Conservation (phyloP, 2,797 vertebrate species). For the Tauraco hartlaubi region DNA sequence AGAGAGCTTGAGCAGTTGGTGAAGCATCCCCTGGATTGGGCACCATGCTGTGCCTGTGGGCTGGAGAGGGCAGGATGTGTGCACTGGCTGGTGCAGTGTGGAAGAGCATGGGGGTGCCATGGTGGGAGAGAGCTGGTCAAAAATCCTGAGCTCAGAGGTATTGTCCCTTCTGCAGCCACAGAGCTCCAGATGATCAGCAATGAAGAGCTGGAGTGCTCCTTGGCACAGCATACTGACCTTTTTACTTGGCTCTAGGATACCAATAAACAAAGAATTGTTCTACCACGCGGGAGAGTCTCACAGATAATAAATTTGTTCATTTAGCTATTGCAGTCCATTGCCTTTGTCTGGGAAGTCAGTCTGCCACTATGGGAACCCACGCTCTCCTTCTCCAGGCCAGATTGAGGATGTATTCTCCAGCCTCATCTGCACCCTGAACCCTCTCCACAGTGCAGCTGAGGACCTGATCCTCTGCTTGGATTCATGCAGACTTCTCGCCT, state of each 20-base stretch:
- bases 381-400: neutral
- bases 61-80: neutral
- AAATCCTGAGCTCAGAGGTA: accelerated
- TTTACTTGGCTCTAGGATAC: neutral
- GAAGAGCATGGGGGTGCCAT: neutral
- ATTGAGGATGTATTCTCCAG: neutral
- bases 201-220: neutral
- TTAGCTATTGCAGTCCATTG: neutral
- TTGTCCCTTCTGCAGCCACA: neutral
- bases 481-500: neutral
- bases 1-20: accelerated
- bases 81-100: neutral
- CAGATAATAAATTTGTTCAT: neutral
- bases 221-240: neutral
- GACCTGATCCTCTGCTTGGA: neutral
- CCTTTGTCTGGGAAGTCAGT: neutral
- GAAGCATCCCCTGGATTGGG: neutral
- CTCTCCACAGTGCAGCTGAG: neutral
- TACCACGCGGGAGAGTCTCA: neutral
- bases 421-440: neutral
- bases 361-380: neutral
- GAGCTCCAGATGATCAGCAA: neutral
- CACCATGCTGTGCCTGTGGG: neutral
- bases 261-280: neutral
- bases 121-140: neutral